A percentile compares a stretch with the other conserved stretches of the same genome.
These are phyloP conservation scores for Paramormyrops kingsleyae DNA, from an alignment of 2,113 vertebrate species.

Conservation along the genomic window DNA sequence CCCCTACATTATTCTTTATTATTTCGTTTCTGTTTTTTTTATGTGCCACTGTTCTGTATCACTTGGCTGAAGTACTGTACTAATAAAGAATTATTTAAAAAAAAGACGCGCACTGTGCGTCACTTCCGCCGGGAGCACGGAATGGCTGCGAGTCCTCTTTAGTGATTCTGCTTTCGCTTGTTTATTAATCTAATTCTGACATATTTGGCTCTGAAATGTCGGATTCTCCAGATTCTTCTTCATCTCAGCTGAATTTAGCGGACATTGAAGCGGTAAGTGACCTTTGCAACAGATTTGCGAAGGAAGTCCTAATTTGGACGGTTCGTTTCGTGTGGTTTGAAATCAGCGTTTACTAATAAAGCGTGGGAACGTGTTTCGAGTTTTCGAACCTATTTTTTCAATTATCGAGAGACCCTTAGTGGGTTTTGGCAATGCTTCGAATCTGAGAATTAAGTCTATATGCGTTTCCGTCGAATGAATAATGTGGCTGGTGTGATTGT, in stretches of 20 bases:
- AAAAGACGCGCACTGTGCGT: not conserved
- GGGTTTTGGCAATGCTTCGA: no score
- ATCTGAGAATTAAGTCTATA: no score
- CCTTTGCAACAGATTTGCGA: not conserved
- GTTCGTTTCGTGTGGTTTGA: not conserved
- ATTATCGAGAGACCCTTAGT: no score
- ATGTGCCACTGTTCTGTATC: not conserved
- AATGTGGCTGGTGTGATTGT: no score
- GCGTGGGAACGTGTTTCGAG: no score
- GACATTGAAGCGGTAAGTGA: constrained; percentile 60
- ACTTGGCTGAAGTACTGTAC: not conserved
- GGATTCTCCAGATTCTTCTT: constrained; percentile 65
- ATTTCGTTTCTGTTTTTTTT: not conserved
- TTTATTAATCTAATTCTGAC: not conserved
- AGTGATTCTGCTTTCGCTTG: not conserved
- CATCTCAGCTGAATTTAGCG: constrained; percentile 61
- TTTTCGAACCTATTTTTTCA: no score
- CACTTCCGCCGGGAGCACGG: constrained; percentile 11
- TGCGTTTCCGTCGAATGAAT: no score
- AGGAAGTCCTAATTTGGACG: not conserved
- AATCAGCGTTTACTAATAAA: not conserved
- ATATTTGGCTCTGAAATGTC: constrained; percentile 44
- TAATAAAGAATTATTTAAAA: not conserved
- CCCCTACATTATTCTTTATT: no score
- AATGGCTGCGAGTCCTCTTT: not conserved